phyloP scores from a whole-genome alignment of 2,797 vertebrate species.

The Otus scops region DNA sequence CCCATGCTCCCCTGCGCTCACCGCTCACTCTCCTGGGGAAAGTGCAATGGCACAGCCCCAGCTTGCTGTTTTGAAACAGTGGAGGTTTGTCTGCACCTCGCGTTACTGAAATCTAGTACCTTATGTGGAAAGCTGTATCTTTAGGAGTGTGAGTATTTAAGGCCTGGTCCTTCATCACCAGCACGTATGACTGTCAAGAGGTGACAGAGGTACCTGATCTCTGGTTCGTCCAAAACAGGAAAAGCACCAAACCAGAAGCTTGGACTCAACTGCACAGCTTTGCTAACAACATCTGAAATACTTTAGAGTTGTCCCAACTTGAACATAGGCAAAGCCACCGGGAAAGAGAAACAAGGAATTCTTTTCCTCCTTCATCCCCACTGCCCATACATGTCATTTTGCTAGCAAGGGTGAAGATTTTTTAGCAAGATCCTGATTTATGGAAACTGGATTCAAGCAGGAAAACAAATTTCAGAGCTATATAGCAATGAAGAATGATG shows the following conservation, averaged over 20 bases:
- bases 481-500: accelerated
- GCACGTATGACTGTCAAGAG: accelerated
- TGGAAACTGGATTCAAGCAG: background rate
- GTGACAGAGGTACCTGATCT: background rate
- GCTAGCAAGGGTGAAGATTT: background rate
- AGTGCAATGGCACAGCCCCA: accelerated
- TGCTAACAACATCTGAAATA: background rate
- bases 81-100: accelerated
- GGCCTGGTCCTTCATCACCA: background rate
- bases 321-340: background rate
- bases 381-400: background rate
- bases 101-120: background rate
- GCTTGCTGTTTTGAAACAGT: background rate
- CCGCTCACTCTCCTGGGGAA: background rate
- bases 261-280: background rate
- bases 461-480: background rate
- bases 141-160: background rate
- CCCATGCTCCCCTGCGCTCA: accelerated
- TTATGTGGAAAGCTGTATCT: background rate
- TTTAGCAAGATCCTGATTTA: background rate
- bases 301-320: background rate
- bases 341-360: background rate
- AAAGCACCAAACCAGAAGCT: background rate
- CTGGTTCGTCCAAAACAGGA: background rate
- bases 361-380: background rate